These are phyloP conservation scores for Naso thynnoides DNA, from an alignment of 2,797 vertebrate genomes.

Conservation along the genomic window DNA sequence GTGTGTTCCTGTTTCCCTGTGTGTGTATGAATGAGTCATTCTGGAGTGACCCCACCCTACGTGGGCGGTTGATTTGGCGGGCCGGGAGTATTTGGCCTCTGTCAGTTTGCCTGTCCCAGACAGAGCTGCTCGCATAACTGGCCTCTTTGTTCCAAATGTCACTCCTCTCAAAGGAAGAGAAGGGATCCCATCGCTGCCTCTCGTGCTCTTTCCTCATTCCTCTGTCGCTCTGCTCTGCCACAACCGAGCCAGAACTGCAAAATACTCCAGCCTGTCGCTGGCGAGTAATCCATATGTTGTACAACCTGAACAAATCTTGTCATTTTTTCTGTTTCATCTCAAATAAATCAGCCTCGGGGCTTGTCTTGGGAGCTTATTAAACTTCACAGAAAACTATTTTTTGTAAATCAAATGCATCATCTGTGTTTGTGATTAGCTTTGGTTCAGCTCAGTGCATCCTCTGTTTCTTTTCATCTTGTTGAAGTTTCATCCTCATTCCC, in stretches of 20 bases:
- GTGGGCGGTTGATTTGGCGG: conserved; percentile 84
- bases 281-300: background rate
- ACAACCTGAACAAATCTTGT: background rate
- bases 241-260: conserved; percentile 5
- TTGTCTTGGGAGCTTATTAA: conserved; percentile 18
- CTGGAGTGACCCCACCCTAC: conserved; percentile 83
- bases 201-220: conserved; percentile 40
- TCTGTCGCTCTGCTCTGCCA: conserved; percentile 24
- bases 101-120: conserved; percentile 81
- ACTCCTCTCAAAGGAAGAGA: conserved; percentile 73
- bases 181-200: conserved; percentile 58
- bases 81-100: conserved; percentile 79
- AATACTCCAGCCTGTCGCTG: conserved; percentile 10
- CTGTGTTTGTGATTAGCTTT: background rate
- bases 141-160: conserved; percentile 87
- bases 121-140: conserved; percentile 84
- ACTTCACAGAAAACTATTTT: background rate
- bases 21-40: conserved; percentile 82
- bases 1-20: conserved; percentile 53
- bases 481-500: background rate
- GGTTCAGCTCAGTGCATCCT: background rate
- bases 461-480: conserved; percentile 6
- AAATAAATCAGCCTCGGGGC: conserved; percentile 15
- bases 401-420: background rate
- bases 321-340: conserved; percentile 5